A percentile compares a stretch with the other conserved stretches of the same genome.
Evolutionary conservation across 1,140 invertebrate species (phyloP).

Genomic region (Probaryconus sp.): DNA sequence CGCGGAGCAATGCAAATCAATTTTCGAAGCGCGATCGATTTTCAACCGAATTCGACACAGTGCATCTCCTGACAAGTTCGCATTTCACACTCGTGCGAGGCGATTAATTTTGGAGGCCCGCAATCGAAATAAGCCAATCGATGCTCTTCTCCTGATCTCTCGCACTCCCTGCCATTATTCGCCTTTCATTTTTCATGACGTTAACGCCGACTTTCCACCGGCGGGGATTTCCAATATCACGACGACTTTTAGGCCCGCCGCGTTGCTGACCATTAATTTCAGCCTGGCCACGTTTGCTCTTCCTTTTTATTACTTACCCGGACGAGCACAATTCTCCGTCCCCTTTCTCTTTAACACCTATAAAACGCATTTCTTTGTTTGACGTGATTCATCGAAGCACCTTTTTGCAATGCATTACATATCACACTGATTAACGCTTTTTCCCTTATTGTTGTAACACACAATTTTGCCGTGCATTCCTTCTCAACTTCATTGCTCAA

Average conservation of each 20-base stretch:
- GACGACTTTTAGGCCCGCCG: slow-evolving; percentile 55
- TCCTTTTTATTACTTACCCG: slow-evolving; percentile 59
- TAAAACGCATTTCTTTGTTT: slow-evolving; percentile 58
- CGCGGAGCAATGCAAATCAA: slow-evolving; percentile 71
- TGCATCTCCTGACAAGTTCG: slow-evolving; percentile 17
- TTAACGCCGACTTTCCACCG: slow-evolving; percentile 35
- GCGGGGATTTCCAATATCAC: slow-evolving; percentile 49
- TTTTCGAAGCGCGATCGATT: slow-evolving; percentile 49
- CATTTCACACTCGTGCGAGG: slow-evolving; percentile 27
- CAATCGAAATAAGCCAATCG: slow-evolving; percentile 18
- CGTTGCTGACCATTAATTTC: slow-evolving; percentile 57
- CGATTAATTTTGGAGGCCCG: slow-evolving; percentile 20
- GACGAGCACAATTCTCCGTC: slow-evolving; percentile 35
- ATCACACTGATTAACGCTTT: slow-evolving; percentile 48
- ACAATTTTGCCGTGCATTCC: slow-evolving; percentile 16
- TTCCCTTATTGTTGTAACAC: slow-evolving; percentile 26
- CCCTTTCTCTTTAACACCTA: slow-evolving; percentile 21
- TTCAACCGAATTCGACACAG: slow-evolving; percentile 51
- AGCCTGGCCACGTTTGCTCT: slow-evolving; percentile 24
- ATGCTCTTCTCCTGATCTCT: neutral
- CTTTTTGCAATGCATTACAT: slow-evolving; percentile 57
- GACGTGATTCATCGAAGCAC: slow-evolving; percentile 53
- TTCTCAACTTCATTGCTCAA: slow-evolving; percentile 7
- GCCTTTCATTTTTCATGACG: slow-evolving; percentile 50
- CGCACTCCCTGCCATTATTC: slow-evolving; percentile 6